Evolutionary conservation across 2,888 invertebrate species (phyloP), one percentile per base, ranked within the genome.

Genomic region (Clivina fossor): DNA sequence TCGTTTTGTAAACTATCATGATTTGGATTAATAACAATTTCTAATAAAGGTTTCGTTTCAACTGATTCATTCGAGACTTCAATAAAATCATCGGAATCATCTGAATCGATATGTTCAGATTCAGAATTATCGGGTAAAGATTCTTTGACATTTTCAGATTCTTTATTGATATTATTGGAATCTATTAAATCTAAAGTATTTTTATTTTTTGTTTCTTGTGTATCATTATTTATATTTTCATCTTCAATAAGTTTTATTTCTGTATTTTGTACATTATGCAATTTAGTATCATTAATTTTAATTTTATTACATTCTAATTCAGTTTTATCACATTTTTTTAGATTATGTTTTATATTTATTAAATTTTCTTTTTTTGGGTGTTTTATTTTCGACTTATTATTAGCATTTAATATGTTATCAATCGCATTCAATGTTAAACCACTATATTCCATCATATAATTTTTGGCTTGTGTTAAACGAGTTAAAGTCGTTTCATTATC

Each of bases 391-490:
- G n/a, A n/a, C n/a, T 24, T 19, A 5, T 19, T 33, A 38, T 50
- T 53, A 38, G 38, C 43, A 4, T 55, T 62, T 60, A 85, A 74
- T 53, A 86, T 78, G 63, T 79, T 74, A 24, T 78, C 73, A 58
- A 91, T 85, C 67, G 86, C 84, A 59, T 80, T 80, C 60, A 85
- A 81, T 41, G 88, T 84, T 64, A 90, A 80, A 58, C 85, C 88
- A 64, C 83, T 87, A 64, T 88, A 84, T 71, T 90, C 88, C 68
- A 84, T 77, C 78, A 90, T 88, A 61, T 86, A 90, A 28, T 80
- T 78, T 67, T 85, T 79, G 2, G 86, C 88, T 30, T 85, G 80
- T 56, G 80, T 76, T n/a, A 80, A 76, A 54, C 73, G 71, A 73
- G 72, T 19, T 71, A 71, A 4, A 11, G 18, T 54, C 22, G 50